These are phyloP conservation scores for Hirtodrosophila alboralis DNA, from an alignment of 2,888 invertebrate species.

Conservation along the genomic window DNA sequence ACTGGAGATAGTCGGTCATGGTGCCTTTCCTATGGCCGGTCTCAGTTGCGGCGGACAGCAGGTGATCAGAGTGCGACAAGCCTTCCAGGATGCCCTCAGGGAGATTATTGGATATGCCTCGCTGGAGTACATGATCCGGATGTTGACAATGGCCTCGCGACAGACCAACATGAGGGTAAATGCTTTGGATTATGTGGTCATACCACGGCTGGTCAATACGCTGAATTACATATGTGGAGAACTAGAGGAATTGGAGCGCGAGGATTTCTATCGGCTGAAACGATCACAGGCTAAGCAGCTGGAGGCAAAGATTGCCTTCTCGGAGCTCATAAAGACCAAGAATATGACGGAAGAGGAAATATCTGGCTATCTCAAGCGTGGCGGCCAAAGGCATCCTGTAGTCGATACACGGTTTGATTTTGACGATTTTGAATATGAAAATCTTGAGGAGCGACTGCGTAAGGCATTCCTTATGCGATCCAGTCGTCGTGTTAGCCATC, in stretches of 20 bases:
- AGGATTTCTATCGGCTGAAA: slow-evolving; percentile 81
- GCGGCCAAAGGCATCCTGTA: slow-evolving; percentile 21
- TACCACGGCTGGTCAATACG: slow-evolving; percentile 69
- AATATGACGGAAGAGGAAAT: slow-evolving; percentile 54
- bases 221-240: slow-evolving; percentile 75
- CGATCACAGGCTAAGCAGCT: slow-evolving; percentile 80
- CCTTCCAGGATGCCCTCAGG: slow-evolving; percentile 54
- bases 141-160: slow-evolving; percentile 50
- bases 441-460: slow-evolving; percentile 10
- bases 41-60: slow-evolving; percentile 76
- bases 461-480: slow-evolving; percentile 8
- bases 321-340: slow-evolving; percentile 53
- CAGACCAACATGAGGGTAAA: slow-evolving; percentile 80
- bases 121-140: slow-evolving; percentile 56
- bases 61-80: slow-evolving; percentile 61
- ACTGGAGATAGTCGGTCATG: slow-evolving; percentile 23
- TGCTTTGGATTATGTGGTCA: slow-evolving; percentile 76
- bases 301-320: slow-evolving; percentile 70
- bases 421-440: slow-evolving; percentile 11
- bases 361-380: slow-evolving; percentile 21
- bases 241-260: slow-evolving; percentile 79
- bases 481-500: background rate
- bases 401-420: slow-evolving; percentile 52
- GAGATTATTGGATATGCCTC: slow-evolving; percentile 64
- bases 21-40: slow-evolving; percentile 64